Percentiles rank a stretch among this genome's conserved stretches.
These are phyloP conservation scores for Monopis laevigella DNA, from an alignment of 2,888 invertebrate species.

Conservation along the genomic window DNA sequence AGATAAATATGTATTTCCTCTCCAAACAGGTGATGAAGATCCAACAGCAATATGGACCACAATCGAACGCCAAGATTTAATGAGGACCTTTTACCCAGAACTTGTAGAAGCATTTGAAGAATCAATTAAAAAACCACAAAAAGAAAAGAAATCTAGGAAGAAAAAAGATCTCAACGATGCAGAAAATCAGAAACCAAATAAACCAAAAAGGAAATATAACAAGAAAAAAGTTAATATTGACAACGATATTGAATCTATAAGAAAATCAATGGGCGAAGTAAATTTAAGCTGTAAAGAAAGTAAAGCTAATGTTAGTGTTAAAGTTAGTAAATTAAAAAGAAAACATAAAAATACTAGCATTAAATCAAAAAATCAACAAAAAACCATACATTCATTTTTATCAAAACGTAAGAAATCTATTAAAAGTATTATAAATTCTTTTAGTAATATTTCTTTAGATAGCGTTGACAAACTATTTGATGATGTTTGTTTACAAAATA, in stretches of 20 bases:
- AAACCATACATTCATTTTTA: constrained; percentile 49
- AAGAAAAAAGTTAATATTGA: constrained; percentile 29
- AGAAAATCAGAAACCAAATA: constrained; percentile 28
- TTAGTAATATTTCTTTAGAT: constrained; percentile 26
- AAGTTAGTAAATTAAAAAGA: constrained; percentile 46
- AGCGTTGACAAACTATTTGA: not conserved
- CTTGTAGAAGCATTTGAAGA: constrained; percentile 69
- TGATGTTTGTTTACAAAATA: not conserved
- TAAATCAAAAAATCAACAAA: constrained; percentile 37
- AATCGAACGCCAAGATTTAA: constrained; percentile 73
- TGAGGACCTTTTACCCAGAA: constrained; percentile 70
- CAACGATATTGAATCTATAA: constrained; percentile 19
- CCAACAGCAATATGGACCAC: constrained; percentile 69
- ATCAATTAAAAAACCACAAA: constrained; percentile 60
- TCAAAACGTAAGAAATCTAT: constrained; percentile 36
- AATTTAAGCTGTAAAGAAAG: constrained; percentile 29
- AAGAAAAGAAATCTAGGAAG: constrained; percentile 43
- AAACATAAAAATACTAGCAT: constrained; percentile 34
- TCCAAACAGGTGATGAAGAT: constrained; percentile 51
- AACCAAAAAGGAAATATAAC: constrained; percentile 43
- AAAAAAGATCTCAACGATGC: constrained; percentile 33
- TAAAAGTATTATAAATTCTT: constrained; percentile 28
- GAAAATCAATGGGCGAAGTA: constrained; percentile 31
- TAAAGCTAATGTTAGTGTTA: constrained; percentile 42
- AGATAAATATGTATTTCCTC: too few relatives aligned